A percentile compares a stretch with the other conserved stretches of the same genome.
phyloP scores from a whole-genome alignment of 2,797 vertebrate genomes.

The Sebastes minor region DNA sequence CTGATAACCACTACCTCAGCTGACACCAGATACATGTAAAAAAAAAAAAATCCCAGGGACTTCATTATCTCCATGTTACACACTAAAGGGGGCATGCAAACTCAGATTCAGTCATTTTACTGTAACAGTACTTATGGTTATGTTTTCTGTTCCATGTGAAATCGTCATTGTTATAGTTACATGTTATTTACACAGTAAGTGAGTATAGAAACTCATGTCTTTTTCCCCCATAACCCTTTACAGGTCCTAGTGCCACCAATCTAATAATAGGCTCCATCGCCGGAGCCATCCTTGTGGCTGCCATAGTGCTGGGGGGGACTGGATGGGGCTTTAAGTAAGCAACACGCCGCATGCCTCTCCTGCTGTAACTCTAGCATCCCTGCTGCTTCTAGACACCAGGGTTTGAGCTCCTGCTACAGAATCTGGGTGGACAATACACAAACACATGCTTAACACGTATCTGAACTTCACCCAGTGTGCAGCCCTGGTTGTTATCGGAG shows the following conservation, averaged over 20 bases:
- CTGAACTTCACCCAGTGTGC: constrained; percentile 30
- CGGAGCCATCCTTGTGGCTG: constrained; percentile 99
- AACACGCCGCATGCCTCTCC: constrained; percentile 94
- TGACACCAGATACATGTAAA: constrained; percentile 57
- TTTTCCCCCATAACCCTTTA: constrained; percentile 87
- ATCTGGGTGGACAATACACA: constrained; percentile 23
- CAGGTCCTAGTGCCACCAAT: constrained; percentile 99
- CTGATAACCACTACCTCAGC: constrained; percentile 54
- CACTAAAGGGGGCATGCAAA: constrained; percentile 71
- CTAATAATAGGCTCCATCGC: constrained; percentile 99
- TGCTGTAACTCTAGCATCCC: constrained; percentile 90
- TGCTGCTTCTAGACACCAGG: constrained; percentile 92
- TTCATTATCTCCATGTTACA: constrained; percentile 55
- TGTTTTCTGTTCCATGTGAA: constrained; percentile 82
- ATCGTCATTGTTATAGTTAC: constrained; percentile 73
- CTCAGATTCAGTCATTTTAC: constrained; percentile 67
- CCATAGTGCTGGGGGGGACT: constrained; percentile 99
- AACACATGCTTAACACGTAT: not conserved
- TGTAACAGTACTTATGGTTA: constrained; percentile 72
- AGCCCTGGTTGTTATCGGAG: constrained; percentile 9
- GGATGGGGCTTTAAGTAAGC: constrained; percentile 99
- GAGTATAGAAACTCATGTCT: constrained; percentile 87
- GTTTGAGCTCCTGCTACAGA: constrained; percentile 98
- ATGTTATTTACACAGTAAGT: constrained; percentile 69
- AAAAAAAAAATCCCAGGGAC: constrained; percentile 41